Base-by-base conservation (phyloP, 1,140 invertebrate species). In the Mizuhopecten yessoensis region DNA sequence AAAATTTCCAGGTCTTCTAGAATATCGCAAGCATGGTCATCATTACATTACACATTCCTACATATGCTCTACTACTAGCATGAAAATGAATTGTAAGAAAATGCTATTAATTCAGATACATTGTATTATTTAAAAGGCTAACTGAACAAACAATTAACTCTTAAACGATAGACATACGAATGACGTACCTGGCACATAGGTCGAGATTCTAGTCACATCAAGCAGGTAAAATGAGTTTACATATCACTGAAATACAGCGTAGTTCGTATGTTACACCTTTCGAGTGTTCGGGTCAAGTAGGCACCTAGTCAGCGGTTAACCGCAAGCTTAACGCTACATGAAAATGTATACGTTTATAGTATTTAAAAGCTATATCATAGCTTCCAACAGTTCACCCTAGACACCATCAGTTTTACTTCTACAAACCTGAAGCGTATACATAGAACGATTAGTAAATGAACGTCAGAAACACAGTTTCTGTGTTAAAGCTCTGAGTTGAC, bases 151-250 rank as follows among this genome's bases (percentile, higher is more conserved):
- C 57, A 75, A 75, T 75, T 75, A 75, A 75, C 15, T 75, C 57
- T n/a, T 29, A 75, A 75, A 75, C n/a, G 57, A 75, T 75, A 29
- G 57, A 75, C 57, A 17, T 75, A 29, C 5, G 29, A 75, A 13
- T 29, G 57, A 75, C 57, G n/a, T 75, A 75, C 57, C 57, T 75
- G 23, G 29, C 17, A 75, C 23, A 75, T 20, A n/a, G n/a, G 57
- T 75, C 57, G 23, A 0, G n/a, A 75, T 75, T 75, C n/a, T 75
- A 75, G 57, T n/a, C 57, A 75, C 57, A 75, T 75, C 57, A 75
- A 75, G 57, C 57, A 75, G n/a, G 57, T n/a, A n/a, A n/a, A 75
- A 75, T 17, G 57, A 75, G 3, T 75, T 75, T 23, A 49, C 45
- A 49, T 20, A 75, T 5, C 57, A 9, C 57, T 75, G n/a, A 75